Evolutionary conservation across 2,888 invertebrate genomes (phyloP).

Genomic region (Phalera bucephala): DNA sequence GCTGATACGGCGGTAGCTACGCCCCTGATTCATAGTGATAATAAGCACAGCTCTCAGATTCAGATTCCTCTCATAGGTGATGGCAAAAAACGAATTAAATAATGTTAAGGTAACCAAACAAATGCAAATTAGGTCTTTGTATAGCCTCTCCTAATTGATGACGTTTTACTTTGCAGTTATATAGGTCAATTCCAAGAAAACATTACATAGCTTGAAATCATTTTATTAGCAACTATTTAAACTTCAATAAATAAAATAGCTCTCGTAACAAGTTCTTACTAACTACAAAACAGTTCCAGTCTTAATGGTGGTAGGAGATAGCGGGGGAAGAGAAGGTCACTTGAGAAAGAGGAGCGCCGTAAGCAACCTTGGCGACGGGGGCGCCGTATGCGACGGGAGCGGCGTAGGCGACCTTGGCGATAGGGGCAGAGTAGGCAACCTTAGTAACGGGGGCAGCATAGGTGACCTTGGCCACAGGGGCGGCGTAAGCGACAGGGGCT

Average conservation of each 20-base stretch:
- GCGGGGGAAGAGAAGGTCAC: slow-evolving; percentile 62
- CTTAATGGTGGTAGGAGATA: slow-evolving; percentile 69
- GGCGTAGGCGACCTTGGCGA: slow-evolving; percentile 31
- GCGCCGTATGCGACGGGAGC: slow-evolving; percentile 27
- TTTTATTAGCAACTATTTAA: not conserved
- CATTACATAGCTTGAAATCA: no score
- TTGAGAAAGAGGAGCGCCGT: slow-evolving; percentile 45
- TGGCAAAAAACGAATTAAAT: no score
- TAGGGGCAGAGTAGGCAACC: slow-evolving; percentile 36
- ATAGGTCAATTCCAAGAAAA: no score
- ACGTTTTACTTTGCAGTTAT: no score
- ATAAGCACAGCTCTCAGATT: no score
- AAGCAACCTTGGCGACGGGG: slow-evolving; percentile 30
- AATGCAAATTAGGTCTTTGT: no score
- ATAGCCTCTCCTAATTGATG: no score
- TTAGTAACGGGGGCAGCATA: slow-evolving; percentile 41
- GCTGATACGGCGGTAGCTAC: no score
- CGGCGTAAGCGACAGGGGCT: slow-evolving; percentile 29
- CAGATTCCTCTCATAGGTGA: no score
- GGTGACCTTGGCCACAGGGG: slow-evolving; percentile 41
- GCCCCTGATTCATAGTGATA: no score
- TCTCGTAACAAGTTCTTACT: not conserved
- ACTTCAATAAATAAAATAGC: not conserved
- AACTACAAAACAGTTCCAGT: no score
- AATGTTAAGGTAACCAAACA: no score